Evolutionary conservation across 2,113 vertebrate species (phyloP).

Genomic region (Rhynchomys soricoides): DNA sequence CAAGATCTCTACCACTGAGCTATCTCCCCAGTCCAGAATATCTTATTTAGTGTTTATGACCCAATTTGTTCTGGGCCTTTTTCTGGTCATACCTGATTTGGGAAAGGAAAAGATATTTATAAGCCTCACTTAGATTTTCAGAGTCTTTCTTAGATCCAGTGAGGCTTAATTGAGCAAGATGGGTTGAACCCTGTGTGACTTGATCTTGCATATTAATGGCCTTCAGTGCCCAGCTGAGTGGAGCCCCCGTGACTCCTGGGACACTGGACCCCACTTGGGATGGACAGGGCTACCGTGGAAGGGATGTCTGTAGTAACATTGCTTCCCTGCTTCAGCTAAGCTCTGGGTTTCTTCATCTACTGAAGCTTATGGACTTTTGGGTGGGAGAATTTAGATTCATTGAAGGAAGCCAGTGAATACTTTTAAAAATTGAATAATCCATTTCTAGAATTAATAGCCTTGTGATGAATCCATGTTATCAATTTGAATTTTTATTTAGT

Average conservation of each 20-base stretch:
- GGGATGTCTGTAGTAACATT: not conserved
- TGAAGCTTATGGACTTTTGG: not conserved
- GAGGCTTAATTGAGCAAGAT: not conserved
- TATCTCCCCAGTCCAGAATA: not conserved
- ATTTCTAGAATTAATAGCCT: constrained; percentile 44
- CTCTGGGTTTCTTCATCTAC: not conserved
- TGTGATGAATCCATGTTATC: constrained; percentile 3
- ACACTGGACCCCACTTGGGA: not conserved
- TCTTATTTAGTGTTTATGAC: constrained; percentile 40
- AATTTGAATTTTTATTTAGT: constrained; percentile 40
- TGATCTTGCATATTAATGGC: not conserved
- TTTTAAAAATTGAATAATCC: constrained; percentile 11
- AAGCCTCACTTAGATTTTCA: not conserved
- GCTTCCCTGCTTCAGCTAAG: not conserved
- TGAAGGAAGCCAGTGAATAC: not conserved
- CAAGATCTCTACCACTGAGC: not conserved
- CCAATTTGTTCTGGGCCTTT: constrained; percentile 32
- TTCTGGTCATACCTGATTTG: not conserved
- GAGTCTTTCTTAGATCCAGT: not conserved
- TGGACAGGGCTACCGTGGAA: not conserved
- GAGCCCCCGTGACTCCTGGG: not conserved
- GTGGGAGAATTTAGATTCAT: not conserved
- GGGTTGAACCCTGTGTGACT: not conserved
- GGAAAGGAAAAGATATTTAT: constrained; percentile 7
- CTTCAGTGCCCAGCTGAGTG: not conserved